phyloP scores from a whole-genome alignment of 2,113 vertebrate species.

The Himantopus leucocephalus region DNA sequence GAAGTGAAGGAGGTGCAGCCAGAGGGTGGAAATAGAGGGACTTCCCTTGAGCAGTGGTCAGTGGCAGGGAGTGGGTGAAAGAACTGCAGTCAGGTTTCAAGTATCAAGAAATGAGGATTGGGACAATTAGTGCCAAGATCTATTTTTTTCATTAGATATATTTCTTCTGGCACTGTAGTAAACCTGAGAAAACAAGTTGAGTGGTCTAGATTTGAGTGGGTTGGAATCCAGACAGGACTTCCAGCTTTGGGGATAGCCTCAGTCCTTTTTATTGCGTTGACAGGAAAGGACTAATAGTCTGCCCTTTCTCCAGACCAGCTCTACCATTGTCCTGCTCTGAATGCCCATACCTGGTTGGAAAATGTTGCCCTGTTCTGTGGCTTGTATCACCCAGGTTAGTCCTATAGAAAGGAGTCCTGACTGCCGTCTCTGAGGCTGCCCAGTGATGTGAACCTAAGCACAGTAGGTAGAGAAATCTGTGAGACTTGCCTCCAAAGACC shows the following conservation, averaged over 20 bases:
- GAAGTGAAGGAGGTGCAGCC: background rate
- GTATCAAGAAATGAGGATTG: background rate
- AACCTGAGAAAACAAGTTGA: background rate
- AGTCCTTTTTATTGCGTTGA: background rate
- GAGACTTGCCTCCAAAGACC: background rate
- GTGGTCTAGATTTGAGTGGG: background rate
- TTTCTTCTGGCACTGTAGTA: background rate
- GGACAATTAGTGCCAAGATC: background rate
- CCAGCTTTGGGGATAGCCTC: background rate
- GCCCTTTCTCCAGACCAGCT: background rate
- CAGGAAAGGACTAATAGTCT: background rate
- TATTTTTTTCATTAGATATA: background rate
- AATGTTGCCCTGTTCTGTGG: background rate
- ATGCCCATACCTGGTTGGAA: background rate
- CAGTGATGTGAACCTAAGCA: background rate
- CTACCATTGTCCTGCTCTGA: background rate
- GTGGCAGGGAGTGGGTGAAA: background rate
- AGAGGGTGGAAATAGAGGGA: background rate
- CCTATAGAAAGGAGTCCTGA: background rate
- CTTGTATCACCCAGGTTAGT: background rate
- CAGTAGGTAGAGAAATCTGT: background rate
- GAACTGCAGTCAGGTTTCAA: background rate
- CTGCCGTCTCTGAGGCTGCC: rapidly evolving
- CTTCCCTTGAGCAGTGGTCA: background rate
- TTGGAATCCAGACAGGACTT: background rate